Percentiles rank a stretch among this genome's conserved stretches.
phyloP scores from a whole-genome alignment of 1,140 invertebrate genomes.

The Ceratina australensis region DNA sequence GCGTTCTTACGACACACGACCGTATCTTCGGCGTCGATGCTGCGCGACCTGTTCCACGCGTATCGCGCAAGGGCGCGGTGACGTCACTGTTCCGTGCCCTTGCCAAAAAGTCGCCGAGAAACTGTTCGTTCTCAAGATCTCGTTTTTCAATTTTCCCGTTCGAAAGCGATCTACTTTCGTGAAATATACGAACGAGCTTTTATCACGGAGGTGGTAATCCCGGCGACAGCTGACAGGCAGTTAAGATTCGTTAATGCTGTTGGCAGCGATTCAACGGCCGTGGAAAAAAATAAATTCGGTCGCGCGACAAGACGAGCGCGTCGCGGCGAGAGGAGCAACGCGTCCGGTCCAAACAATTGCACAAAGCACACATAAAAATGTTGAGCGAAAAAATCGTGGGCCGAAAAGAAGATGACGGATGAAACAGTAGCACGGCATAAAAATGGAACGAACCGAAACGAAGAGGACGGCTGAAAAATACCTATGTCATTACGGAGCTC shows the following conservation, averaged over 20 bases:
- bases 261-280: slow-evolving; percentile 48
- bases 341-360: slow-evolving; percentile 7
- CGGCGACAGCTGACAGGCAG: slow-evolving; percentile 36
- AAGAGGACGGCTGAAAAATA: slow-evolving; percentile 44
- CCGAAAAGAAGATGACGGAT: slow-evolving; percentile 1
- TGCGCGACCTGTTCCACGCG: slow-evolving; percentile 20
- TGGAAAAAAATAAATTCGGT: slow-evolving; percentile 42
- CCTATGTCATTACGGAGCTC: slow-evolving; percentile 32
- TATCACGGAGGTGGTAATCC: slow-evolving; percentile 29
- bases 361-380: neutral
- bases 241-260: slow-evolving; percentile 45
- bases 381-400: neutral
- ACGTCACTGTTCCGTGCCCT: slow-evolving; percentile 49
- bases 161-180: slow-evolving; percentile 11
- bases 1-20: slow-evolving; percentile 4
- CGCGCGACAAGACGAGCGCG: slow-evolving; percentile 20
- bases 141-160: neutral
- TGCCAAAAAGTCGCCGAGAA: slow-evolving; percentile 38
- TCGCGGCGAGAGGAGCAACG: slow-evolving; percentile 1
- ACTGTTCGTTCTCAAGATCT: too few species aligned
- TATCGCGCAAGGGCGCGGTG: slow-evolving; percentile 22
- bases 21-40: slow-evolving; percentile 6
- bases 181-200: slow-evolving; percentile 10
- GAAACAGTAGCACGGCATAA: slow-evolving; percentile 7
- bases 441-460: slow-evolving; percentile 28